A percentile compares a stretch with the other conserved stretches of the same genome.
phyloP scores from a whole-genome alignment of 2,888 invertebrate species.

The Malacosoma neustria region DNA sequence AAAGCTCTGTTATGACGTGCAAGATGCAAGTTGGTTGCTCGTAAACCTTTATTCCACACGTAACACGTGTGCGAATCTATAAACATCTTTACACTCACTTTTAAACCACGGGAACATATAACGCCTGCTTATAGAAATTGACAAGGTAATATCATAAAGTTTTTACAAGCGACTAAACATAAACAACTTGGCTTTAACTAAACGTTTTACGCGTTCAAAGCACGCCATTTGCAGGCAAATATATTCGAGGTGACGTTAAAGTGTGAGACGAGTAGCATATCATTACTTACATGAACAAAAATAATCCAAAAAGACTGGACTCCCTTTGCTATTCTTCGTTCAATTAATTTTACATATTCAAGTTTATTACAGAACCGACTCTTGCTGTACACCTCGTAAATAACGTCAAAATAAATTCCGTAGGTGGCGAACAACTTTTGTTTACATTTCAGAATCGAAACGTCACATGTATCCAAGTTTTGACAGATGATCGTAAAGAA shows the following conservation, averaged over 20 bases:
- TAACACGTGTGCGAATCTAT: constrained; percentile 3
- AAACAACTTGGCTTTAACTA: constrained; percentile 31
- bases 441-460: constrained; percentile 69
- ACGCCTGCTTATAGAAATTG: constrained; percentile 24
- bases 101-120: constrained; percentile 11
- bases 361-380: constrained; percentile 64
- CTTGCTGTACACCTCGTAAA: constrained; percentile 49
- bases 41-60: constrained; percentile 2
- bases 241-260: constrained; percentile 27
- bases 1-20: too few species aligned
- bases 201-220: constrained; percentile 27
- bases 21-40: neutral
- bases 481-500: constrained; percentile 69
- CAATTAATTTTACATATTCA: constrained; percentile 61
- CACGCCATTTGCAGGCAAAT: constrained; percentile 28
- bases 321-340: constrained; percentile 41
- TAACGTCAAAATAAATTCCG: constrained; percentile 47
- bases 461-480: constrained; percentile 69
- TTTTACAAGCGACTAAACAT: constrained; percentile 29
- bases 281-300: constrained; percentile 62
- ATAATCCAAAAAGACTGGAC: constrained; percentile 50
- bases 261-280: constrained; percentile 34
- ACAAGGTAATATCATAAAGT: constrained; percentile 29
- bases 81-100: constrained; percentile 1
- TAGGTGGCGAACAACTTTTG: constrained; percentile 54